Base-by-base conservation (phyloP, 2,113 vertebrate genomes). In the Ptilorrhoa leucosticta region DNA sequence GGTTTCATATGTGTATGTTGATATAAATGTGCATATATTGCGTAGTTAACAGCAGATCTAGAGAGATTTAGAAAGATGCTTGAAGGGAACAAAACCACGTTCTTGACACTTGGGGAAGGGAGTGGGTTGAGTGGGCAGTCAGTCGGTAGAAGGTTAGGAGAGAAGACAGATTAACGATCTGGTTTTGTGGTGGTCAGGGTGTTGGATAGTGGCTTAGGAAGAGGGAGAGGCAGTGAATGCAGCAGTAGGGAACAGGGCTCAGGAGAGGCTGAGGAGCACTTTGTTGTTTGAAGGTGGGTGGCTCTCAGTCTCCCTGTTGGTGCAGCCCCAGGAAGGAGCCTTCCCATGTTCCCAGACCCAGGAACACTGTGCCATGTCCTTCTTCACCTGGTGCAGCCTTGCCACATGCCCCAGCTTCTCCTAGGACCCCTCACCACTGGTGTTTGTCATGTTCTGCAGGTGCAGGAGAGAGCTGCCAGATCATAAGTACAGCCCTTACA, bases 291-390 rank as follows among this genome's bases (percentile, higher is more conserved):
- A 20, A 26, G 20, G 0, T 28, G 48, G 33, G 23, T 51, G 57
- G 13, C 27, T 75, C 30, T 53, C n/a, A 33, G 10, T n/a, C 4
- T 72, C 28, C 16, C 26, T 47, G 20, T 30, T 51, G 42, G 13
- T 45, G 28, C 0, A 2, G 37, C 21, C 28, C 18, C 4, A 6
- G 18, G 35, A 51, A 17, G 50, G 42, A 87, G 31, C 21, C 21
- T 15, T 14, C 18, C 31, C 5, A 0, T 3, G 2, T 69, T 40
- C 40, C 64, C n/a, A 48, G 37, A n/a, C 11, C 42, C 0, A 1
- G 22, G n/a, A 87, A 17, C 10, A 26, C 54, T 15, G 15, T 72
- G 9, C 51, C 0, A 0, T 2, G 1, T 24, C 39, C 39, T 88
- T 4, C 42, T 50, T 58, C 48, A 50, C 18, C 26, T 1, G 1